phyloP scores from a whole-genome alignment of 2,797 vertebrate genomes.

The Centropyge bicolor region DNA sequence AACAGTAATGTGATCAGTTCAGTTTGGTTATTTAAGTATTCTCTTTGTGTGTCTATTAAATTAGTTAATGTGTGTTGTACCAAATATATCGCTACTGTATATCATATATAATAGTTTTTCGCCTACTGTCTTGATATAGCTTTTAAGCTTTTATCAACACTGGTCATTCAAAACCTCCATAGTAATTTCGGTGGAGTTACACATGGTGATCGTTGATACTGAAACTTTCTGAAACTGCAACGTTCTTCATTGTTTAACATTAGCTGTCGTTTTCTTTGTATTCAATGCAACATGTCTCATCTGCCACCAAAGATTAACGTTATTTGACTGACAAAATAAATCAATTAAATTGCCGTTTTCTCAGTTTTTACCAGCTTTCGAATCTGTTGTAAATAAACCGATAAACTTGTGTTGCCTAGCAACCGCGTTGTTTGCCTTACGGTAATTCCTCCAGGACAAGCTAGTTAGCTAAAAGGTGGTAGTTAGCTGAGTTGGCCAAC shows the following conservation, averaged over 20 bases:
- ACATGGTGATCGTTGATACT: neutral
- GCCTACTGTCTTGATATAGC: too few species aligned
- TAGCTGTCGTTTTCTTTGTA: neutral
- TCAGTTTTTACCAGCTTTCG: neutral
- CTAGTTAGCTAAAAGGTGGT: neutral
- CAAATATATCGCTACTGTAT: neutral
- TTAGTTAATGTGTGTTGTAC: neutral
- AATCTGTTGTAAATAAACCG: neutral
- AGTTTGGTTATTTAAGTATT: neutral
- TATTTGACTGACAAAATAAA: neutral
- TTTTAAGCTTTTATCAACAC: neutral
- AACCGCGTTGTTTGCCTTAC: constrained; percentile 43
- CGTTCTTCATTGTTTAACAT: neutral
- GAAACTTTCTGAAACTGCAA: neutral
- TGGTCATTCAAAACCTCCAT: neutral
- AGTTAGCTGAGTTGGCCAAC: neutral
- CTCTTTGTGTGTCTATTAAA: neutral
- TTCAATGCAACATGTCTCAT: neutral
- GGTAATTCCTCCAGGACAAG: neutral
- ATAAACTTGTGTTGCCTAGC: constrained; percentile 51
- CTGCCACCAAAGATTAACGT: too few species aligned
- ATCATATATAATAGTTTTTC: neutral
- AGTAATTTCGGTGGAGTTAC: neutral
- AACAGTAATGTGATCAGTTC: neutral
- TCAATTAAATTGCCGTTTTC: too few species aligned